Evolutionary conservation across 2,113 vertebrate genomes (phyloP).

Genomic region (Salvelinus alpinus): DNA sequence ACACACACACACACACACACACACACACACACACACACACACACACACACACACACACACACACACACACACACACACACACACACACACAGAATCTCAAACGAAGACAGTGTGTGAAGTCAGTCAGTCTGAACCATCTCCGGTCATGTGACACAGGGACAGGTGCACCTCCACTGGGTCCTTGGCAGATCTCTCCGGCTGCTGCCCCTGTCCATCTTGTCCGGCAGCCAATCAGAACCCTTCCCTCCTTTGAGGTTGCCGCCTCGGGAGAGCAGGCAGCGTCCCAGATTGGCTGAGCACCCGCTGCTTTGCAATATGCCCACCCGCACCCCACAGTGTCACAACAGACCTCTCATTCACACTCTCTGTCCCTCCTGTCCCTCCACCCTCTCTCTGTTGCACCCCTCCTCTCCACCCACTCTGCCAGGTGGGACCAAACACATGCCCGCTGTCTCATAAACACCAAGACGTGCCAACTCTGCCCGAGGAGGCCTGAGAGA

Average conservation of each 20-base stretch:
- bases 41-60: not conserved
- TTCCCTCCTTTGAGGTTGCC: constrained; percentile 40
- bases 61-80: not conserved
- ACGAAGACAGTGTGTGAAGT: constrained; percentile 9
- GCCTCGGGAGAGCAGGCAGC: constrained; percentile 49
- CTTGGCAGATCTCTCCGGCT: constrained; percentile 49
- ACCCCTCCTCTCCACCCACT: constrained; percentile 36
- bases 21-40: too few relatives aligned
- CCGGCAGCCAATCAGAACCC: constrained; percentile 60
- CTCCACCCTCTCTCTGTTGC: not conserved
- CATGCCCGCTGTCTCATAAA: constrained; percentile 70
- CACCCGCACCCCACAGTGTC: constrained; percentile 60
- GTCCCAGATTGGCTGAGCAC: constrained; percentile 63
- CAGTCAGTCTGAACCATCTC: constrained; percentile 60
- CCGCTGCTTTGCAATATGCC: constrained; percentile 78
- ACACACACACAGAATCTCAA: constrained; percentile 16
- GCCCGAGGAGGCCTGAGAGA: constrained; percentile 53
- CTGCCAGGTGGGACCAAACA: constrained; percentile 70
- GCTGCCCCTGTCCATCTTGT: constrained; percentile 58
- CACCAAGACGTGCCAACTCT: constrained; percentile 53
- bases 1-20: too few relatives aligned
- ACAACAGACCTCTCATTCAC: constrained; percentile 72
- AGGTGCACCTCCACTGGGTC: constrained; percentile 65
- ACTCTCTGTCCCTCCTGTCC: not conserved
- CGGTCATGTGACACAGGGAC: constrained; percentile 66